Percentiles rank a stretch among this genome's conserved stretches.
Conservation (phyloP, 2,888 invertebrate species). For the Harpalus rufipes region DNA sequence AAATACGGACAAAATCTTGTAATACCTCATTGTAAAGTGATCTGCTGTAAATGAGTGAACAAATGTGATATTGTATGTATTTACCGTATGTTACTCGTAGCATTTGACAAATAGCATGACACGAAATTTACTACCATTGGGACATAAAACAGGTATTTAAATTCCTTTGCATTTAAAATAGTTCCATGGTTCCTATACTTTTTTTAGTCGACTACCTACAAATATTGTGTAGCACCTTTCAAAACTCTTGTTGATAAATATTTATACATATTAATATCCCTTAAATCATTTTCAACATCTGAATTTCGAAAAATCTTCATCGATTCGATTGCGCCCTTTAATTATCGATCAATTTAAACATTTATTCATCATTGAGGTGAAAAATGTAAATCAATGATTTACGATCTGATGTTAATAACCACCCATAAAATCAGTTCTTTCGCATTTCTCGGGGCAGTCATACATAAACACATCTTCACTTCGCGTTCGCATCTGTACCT, state of each 20-base stretch:
- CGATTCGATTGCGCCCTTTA: conserved; percentile 20
- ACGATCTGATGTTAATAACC: conserved; percentile 27
- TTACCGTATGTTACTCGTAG: too few relatives aligned
- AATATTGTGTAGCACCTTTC: too few relatives aligned
- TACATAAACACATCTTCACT: conserved; percentile 49
- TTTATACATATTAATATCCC: background rate
- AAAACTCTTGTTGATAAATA: background rate
- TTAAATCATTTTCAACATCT: background rate
- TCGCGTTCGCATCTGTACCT: conserved; percentile 9
- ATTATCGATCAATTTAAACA: conserved; percentile 43
- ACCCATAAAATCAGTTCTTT: conserved; percentile 40
- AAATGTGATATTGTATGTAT: too few relatives aligned
- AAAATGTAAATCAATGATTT: conserved; percentile 45
- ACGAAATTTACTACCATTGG: too few relatives aligned
- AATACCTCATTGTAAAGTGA: too few relatives aligned
- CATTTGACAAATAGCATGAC: too few relatives aligned
- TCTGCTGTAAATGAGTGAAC: too few relatives aligned
- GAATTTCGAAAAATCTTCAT: background rate
- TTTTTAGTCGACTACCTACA: too few relatives aligned
- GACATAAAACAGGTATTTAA: too few relatives aligned
- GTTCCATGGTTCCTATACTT: too few relatives aligned
- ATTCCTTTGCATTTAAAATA: too few relatives aligned
- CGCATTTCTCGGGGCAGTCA: conserved; percentile 20
- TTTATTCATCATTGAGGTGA: conserved; percentile 38
- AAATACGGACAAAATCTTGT: too few relatives aligned